Evolutionary conservation across 1,140 invertebrate genomes (phyloP), one percentile per base, ranked within the genome.

Genomic region (Caenorhabditis latens): DNA sequence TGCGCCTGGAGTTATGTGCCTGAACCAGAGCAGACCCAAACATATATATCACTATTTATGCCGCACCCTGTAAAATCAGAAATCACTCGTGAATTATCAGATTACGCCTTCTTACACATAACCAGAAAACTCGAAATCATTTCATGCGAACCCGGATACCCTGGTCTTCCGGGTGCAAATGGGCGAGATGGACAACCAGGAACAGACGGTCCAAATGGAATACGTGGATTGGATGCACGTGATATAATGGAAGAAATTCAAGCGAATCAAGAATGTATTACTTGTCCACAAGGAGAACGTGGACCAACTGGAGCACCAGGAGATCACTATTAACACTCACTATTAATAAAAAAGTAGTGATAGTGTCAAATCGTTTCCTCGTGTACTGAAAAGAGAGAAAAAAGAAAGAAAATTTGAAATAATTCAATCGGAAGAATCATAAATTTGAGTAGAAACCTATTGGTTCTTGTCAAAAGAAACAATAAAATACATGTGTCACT

Each of bases 251-350:
- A 84, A 42, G 83, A 84, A 14, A 84, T 84, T 46, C 83, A 84
- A 32, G 83, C 83, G 21, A 84, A 84, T 61, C 83, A 63, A 42
- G 83, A 84, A 13, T 84, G 55, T 50, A 84, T 61, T 14, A 84
- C 83, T 61, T 84, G 55, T 21, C 83, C 58, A 61, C 83, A 84
- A 24, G 71, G 71, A 14, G 71, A 79, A 79, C 71, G 71, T 50
- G 86, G 86, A 71, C 86, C 86, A 48, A 65, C 58, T 13, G 86
- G 86, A 53, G 75, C 86, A 14, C 86, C 86, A 9, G 86, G 86
- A 32, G 79, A 83, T 19, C 57, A n/a, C n/a, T n/a, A n/a, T n/a
- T n/a, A n/a, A n/a, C n/a, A n/a, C n/a, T n/a, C n/a, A n/a, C n/a
- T n/a, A n/a, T n/a, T n/a, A n/a, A n/a, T n/a, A n/a, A n/a, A n/a